Base-by-base conservation (phyloP, 2,888 invertebrate species). In the Ophion costatus region DNA sequence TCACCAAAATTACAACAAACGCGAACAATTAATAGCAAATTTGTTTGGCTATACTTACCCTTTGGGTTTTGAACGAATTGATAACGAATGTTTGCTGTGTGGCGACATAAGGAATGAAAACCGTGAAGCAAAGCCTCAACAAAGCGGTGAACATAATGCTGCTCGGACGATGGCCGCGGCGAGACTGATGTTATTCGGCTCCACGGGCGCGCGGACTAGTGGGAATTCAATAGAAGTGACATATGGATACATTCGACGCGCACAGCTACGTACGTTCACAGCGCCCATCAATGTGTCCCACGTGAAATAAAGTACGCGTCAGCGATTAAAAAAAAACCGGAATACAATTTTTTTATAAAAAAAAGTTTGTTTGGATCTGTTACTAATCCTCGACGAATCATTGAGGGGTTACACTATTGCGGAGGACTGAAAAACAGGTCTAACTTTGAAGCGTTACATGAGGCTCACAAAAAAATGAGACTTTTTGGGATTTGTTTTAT, bases 71-170 rank as follows among this genome's bases (percentile, higher is more conserved):
- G 56, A 86, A 84, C 2, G 83, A 75, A 14, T 51, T 64, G 24
- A 14, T 38, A 29, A 67, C 45, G 11, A 69, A 77, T 20, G 76
- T 63, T 64, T 82, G 59, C 11, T 77, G 76, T 11, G 85, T 59
- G 11, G 82, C 82, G 51, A 77, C 80, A 71, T 77, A 83, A 57
- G 85, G 82, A 67, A 85, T 71, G 59, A 85, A 74, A 82, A 85
- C 33, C 1, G 85, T 80, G 63, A 85, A 80, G 57, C 82, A 85
- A 6, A 85, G 69, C 42, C 69, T 80, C 24, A 82, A 11, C 29
- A 83, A 59, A 11, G 82, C 29, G 7, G 75, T 56, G 11, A 73
- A 77, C 80, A 85, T 85, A 42, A 51, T 85, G 56, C n/a, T 64
- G 11, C 77, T 77, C 73, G 63, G n/a, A 56, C 77, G 82, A 82